Conservation (phyloP, 2,797 vertebrate genomes). For the Hirundo rustica region DNA sequence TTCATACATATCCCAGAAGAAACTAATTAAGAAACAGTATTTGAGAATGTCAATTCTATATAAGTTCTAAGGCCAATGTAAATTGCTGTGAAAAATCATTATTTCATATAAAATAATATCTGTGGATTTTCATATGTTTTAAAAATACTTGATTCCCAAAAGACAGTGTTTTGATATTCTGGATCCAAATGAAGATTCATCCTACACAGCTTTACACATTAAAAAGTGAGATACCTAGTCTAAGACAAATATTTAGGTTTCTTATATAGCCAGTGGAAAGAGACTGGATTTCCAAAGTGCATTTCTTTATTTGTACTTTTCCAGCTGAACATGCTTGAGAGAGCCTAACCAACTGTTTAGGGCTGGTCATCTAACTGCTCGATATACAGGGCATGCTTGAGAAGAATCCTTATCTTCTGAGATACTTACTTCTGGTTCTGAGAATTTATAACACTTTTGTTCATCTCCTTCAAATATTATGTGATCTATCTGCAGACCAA, state of each 20-base stretch:
- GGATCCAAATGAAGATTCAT: neutral
- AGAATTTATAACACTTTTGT: neutral
- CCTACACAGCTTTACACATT: neutral
- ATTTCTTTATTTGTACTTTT: neutral
- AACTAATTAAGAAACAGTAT: neutral
- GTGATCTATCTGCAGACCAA: neutral
- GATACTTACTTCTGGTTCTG: neutral
- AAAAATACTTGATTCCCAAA: neutral
- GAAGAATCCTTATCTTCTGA: neutral
- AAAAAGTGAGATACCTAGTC: neutral
- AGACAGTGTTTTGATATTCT: neutral
- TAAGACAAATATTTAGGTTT: neutral
- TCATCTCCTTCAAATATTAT: neutral
- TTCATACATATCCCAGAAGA: neutral
- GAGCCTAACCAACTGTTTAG: neutral
- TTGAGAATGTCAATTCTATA: neutral
- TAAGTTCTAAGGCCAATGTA: neutral
- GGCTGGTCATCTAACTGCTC: neutral
- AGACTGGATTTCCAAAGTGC: neutral
- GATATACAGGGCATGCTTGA: neutral
- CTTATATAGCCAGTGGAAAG: neutral
- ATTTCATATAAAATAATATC: neutral
- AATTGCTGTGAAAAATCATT: neutral
- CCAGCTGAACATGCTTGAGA: neutral
- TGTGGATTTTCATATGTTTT: neutral